Conservation (phyloP, 1,140 invertebrate genomes). For the Apis florea region DNA sequence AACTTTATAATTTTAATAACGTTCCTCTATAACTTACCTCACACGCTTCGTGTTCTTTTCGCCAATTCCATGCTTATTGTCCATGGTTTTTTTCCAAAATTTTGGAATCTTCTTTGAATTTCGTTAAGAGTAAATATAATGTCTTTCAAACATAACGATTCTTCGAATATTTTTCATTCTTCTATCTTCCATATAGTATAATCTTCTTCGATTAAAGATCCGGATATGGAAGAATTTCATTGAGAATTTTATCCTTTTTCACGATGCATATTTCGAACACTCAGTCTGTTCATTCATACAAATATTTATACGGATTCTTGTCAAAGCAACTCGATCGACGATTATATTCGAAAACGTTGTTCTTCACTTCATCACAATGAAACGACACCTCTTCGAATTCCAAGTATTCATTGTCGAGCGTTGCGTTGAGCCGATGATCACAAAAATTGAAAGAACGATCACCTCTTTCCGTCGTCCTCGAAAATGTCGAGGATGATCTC, state of each 20-base stretch:
- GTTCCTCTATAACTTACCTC: constrained; percentile 51
- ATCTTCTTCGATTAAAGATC: not conserved
- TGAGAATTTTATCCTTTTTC: not conserved
- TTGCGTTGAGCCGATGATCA: not conserved
- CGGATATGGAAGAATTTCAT: not conserved
- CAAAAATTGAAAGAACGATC: not conserved
- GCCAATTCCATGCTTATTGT: constrained; percentile 42
- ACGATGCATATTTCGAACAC: not conserved
- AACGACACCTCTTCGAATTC: not conserved
- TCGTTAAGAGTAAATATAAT: constrained; percentile 15
- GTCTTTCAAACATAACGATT: not conserved
- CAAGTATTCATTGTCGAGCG: not conserved
- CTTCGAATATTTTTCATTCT: not conserved
- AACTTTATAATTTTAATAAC: not conserved
- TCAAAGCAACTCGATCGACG: not conserved
- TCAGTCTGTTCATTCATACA: not conserved
- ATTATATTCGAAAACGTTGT: not conserved
- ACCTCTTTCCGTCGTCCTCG: not conserved
- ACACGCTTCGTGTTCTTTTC: constrained; percentile 34
- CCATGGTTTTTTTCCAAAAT: constrained; percentile 33
- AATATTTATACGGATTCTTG: not conserved
- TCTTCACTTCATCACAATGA: not conserved
- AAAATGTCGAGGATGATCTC: not conserved
- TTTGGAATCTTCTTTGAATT: not conserved
- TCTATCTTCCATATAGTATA: not conserved